Base-by-base conservation (phyloP, 23 tunicate species). In the Styela plicata region DNA sequence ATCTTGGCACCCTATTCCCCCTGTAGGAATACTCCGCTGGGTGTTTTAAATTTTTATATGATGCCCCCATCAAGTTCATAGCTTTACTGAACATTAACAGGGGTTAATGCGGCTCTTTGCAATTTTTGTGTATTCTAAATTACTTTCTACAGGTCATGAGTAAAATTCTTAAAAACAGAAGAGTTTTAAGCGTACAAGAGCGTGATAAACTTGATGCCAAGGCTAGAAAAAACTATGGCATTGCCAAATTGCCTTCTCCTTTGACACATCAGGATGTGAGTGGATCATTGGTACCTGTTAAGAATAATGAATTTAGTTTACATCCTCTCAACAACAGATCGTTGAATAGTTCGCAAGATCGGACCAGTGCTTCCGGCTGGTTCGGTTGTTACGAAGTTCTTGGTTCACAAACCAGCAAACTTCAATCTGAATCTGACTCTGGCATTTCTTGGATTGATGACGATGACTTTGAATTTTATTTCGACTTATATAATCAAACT, bases 101-200 rank as follows among this genome's bases (percentile, higher is more conserved):
- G n/a, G n/a, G n/a, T n/a, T n/a, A n/a, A n/a, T n/a, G n/a, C n/a
- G n/a, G n/a, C n/a, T n/a, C n/a, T n/a, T n/a, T n/a, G n/a, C n/a
- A n/a, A n/a, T n/a, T n/a, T n/a, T n/a, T n/a, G n/a, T n/a, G n/a
- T n/a, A n/a, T n/a, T n/a, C n/a, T n/a, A n/a, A n/a, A n/a, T n/a
- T n/a, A n/a, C n/a, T n/a, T n/a, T n/a, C n/a, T 18, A 53, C 31
- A 76, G 81, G 67, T 76, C 16, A 76, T 76, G n/a, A 36, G 81
- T 20, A 76, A 76, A 44, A 31, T 76, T 22, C 33, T 76, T 0
- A 20, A 57, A n/a, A 76, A 27, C 31, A 76, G n/a, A 44, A 24
- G 30, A 5, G 64, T 76, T 27, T 57, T 29, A 1, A 76, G 33
- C 63, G 24, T 27, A 36, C 16, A 23, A 24, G 66, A 33, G 0